Conservation (phyloP, 1,140 invertebrate species). For the Cyclina sinensis region DNA sequence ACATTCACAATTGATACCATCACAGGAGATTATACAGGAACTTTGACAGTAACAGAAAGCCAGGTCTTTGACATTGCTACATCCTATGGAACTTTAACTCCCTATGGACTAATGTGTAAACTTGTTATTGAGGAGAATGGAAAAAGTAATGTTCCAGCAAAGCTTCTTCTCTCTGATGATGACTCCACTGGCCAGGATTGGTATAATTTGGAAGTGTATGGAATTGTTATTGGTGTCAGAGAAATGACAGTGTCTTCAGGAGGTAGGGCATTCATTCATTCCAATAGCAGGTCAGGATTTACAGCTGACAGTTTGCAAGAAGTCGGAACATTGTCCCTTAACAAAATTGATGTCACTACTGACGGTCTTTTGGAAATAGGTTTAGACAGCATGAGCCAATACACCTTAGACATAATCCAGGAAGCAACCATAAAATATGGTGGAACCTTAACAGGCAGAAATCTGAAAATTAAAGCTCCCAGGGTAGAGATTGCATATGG, state of each 20-base stretch:
- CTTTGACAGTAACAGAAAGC: constrained; percentile 61
- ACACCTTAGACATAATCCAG: constrained; percentile 70
- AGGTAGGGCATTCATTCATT: constrained; percentile 69
- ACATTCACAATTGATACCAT: constrained; percentile 61
- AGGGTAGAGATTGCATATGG: constrained; percentile 72
- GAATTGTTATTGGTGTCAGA: constrained; percentile 71
- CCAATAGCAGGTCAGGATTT: constrained; percentile 69
- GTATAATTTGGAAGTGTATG: constrained; percentile 73
- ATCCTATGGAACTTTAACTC: constrained; percentile 74
- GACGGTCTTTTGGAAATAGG: constrained; percentile 71
- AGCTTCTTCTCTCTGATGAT: constrained; percentile 73
- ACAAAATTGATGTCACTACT: constrained; percentile 74
- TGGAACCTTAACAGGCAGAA: constrained; percentile 68
- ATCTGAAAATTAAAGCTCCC: constrained; percentile 69
- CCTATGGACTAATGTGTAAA: constrained; percentile 77
- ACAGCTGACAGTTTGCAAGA: constrained; percentile 48
- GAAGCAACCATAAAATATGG: constrained; percentile 75
- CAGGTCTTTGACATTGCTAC: constrained; percentile 75
- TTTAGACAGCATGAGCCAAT: constrained; percentile 59
- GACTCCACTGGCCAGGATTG: constrained; percentile 52
- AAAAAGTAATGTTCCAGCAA: constrained; percentile 70
- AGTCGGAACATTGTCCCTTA: constrained; percentile 71
- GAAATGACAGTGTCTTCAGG: constrained; percentile 76
- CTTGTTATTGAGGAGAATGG: constrained; percentile 68
- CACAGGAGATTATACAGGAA: constrained; percentile 76